Evolutionary conservation across 2,888 invertebrate genomes (phyloP), one percentile per base, ranked within the genome.

Genomic region (Lepetodrilus schrolli): DNA sequence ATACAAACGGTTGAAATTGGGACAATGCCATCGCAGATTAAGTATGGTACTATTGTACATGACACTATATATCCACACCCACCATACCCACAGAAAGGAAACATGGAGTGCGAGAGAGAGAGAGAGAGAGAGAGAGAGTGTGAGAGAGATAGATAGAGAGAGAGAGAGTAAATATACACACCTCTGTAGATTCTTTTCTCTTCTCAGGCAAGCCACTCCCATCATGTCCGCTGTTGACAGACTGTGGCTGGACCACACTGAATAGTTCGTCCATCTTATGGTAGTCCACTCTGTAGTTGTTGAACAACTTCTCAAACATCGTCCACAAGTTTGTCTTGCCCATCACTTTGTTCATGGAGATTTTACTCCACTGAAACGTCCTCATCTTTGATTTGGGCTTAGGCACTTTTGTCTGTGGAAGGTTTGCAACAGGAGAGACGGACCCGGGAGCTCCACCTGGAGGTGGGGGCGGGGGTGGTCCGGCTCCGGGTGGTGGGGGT

Each of bases 311-410:
- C 17, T 87, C 88, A 37, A 86, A 86, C 78, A 95, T 92, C 0
- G 96, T 95, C 98, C 98, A 98, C 85, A 98, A 94, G 90, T 98
- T 98, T 84, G 95, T 94, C 89, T 95, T 95, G 66, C 96, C 96
- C 74, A 96, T 93, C 38, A 97, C 95, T 94, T 95, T 87, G 70
- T 84, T 86, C 23, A 83, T 82, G 3, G 98, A 97, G 87, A 99
- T 98, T 91, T 98, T 98, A 90, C 96, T 96, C 98, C 99, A 99
- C 89, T 98, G 98, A 76, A 99, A 94, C 0, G 97, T 97, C 92
- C 96, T 96, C 97, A 99, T 97, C 91, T 98, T 98, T 21, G 95
- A 94, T 91, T 95, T 96, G 8, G 98, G 98, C 74, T 95, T 94
- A 0, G 98, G 98, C 4, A 95, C 96, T 87, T 96, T 95, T 78